Evolutionary conservation across 2,113 vertebrate species (phyloP).

Genomic region (Sceloporus undulatus): DNA sequence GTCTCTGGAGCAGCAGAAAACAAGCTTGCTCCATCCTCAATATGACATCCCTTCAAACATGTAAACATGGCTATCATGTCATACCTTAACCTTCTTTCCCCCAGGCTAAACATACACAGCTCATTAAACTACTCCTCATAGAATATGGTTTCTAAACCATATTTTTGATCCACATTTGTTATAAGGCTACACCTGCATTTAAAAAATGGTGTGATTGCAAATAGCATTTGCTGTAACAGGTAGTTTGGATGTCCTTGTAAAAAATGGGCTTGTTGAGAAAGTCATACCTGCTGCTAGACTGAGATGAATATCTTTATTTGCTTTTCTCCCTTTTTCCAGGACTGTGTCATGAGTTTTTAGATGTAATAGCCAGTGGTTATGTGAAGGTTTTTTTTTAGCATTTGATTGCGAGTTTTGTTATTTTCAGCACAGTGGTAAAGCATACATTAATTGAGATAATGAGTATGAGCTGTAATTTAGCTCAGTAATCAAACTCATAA

Average conservation of each 20-base stretch:
- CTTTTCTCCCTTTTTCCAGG: neutral
- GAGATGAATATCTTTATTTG: conserved; percentile 17
- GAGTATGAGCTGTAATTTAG: conserved; percentile 70
- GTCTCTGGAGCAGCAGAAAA: too few relatives aligned
- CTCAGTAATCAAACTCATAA: conserved; percentile 69
- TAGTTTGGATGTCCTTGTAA: neutral
- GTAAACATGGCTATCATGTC: too few relatives aligned
- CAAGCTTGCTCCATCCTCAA: too few relatives aligned
- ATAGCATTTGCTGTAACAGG: neutral
- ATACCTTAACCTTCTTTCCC: too few relatives aligned
- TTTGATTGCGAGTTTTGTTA: conserved; percentile 46
- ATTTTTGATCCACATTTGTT: neutral
- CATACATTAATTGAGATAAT: conserved; percentile 62
- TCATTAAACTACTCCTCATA: too few relatives aligned
- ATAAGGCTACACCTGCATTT: neutral
- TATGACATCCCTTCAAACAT: too few relatives aligned
- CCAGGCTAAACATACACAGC: too few relatives aligned
- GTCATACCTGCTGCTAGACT: neutral
- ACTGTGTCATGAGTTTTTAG: neutral
- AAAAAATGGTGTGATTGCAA: neutral
- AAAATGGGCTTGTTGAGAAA: neutral
- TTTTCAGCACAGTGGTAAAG: conserved; percentile 65
- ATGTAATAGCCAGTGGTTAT: conserved; percentile 5
- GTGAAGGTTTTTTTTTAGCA: conserved; percentile 40
- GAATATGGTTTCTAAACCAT: too few relatives aligned